Base-by-base conservation (phyloP, 1,140 invertebrate genomes). In the Subanguina moxae region DNA sequence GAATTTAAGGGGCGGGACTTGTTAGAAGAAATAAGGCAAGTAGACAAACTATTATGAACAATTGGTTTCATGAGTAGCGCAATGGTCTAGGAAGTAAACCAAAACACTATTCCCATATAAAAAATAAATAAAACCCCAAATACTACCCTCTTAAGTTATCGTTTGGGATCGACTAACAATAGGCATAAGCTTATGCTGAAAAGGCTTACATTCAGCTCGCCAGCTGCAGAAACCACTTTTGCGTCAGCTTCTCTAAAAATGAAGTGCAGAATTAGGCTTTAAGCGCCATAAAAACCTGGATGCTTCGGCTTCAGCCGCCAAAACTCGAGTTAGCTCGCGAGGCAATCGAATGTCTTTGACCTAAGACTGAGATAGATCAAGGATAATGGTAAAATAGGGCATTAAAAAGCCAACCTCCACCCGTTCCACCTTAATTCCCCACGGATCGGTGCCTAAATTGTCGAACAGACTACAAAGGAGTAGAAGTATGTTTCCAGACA, bases 141-240 rank as follows among this genome's bases (percentile, higher is more conserved):
- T n/a, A n/a, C n/a, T n/a, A n/a, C n/a, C n/a, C n/a, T n/a, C n/a
- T n/a, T n/a, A n/a, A n/a, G n/a, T n/a, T n/a, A n/a, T n/a, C n/a
- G n/a, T n/a, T n/a, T n/a, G n/a, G n/a, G n/a, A n/a, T n/a, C n/a
- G n/a, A n/a, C n/a, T n/a, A n/a, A n/a, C n/a, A n/a, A n/a, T n/a
- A n/a, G n/a, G n/a, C 28, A 23, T 23, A 56, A 23, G 21, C 52
- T 23, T 46, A 46, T 15, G 9, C 28, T 13, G 13, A 56, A 56
- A 56, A 13, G 3, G 3, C 90, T 90, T 1, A 91, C 91, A 76
- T 84, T 84, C 58, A 83, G 72, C 71, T 85, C 84, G 25, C 84
- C 84, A 52, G 83, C 79, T 1, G 84, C 84, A 19, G 78, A 78
- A 27, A 85, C 84, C 13, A 85, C 82, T 76, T 84, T 79, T 9